These are phyloP conservation scores for Zaprionus lachaisei DNA, from an alignment of 1,140 invertebrate species.

Conservation along the genomic window DNA sequence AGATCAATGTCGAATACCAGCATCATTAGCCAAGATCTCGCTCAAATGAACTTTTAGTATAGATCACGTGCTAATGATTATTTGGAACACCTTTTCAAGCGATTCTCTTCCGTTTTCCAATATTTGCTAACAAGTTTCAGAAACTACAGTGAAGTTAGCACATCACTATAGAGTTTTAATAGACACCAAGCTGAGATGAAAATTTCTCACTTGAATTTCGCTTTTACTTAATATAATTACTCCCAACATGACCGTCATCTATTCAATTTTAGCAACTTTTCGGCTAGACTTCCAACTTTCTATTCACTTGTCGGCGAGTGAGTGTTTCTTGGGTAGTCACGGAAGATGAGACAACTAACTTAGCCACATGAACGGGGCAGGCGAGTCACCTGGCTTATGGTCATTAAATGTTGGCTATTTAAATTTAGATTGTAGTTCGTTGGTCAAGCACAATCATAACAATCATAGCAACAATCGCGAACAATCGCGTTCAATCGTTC, in stretches of 20 bases:
- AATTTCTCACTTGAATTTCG: not conserved
- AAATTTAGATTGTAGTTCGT: conserved; percentile 18
- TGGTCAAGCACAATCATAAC: conserved; percentile 12
- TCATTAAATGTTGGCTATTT: conserved; percentile 31
- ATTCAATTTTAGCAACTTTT: not conserved
- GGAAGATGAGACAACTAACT: not conserved
- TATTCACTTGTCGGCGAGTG: not conserved
- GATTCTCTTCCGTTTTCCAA: not conserved
- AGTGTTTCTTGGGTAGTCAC: not conserved
- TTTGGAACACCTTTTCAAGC: not conserved
- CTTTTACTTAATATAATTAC: conserved; percentile 4
- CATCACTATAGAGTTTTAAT: not conserved
- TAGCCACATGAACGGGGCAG: not conserved
- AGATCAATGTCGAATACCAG: not conserved
- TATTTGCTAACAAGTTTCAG: not conserved
- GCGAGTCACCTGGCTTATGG: not conserved
- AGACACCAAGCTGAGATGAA: not conserved
- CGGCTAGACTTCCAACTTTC: not conserved
- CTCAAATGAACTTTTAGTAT: not conserved
- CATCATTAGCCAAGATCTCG: not conserved
- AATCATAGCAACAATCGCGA: not conserved
- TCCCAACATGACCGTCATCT: not conserved
- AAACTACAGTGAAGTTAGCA: not conserved
- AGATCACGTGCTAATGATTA: not conserved
- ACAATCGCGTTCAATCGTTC: not conserved